Percentiles rank a stretch among this genome's conserved stretches.
phyloP scores from a whole-genome alignment of 2,113 vertebrate genomes.

The Urocynchramus pylzowi region DNA sequence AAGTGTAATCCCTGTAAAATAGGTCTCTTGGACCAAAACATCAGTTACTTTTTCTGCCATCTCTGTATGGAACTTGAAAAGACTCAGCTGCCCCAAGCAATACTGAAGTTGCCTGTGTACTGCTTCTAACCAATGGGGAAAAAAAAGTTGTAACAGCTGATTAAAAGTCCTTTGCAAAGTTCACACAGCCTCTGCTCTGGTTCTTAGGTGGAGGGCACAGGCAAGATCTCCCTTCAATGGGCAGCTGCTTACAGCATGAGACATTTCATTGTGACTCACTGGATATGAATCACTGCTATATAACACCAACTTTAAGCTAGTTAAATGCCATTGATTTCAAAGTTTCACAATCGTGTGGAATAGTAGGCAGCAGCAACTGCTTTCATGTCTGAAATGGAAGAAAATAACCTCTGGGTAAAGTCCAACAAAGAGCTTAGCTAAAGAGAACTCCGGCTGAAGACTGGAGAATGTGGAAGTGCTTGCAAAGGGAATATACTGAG shows the following conservation, averaged over 20 bases:
- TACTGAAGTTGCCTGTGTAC: not conserved
- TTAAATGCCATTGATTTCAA: conserved; percentile 14
- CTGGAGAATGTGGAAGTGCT: not conserved
- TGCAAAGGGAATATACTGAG: not conserved
- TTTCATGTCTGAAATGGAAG: not conserved
- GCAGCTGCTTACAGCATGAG: not conserved
- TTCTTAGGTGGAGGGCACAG: not conserved
- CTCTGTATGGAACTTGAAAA: not conserved
- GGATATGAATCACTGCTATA: conserved; percentile 3
- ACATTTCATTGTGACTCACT: conserved; percentile 41
- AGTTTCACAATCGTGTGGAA: not conserved
- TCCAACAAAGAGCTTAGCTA: not conserved
- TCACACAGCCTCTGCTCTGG: not conserved
- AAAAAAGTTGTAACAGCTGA: not conserved
- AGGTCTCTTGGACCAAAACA: not conserved
- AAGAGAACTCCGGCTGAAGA: not conserved
- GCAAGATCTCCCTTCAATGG: not conserved
- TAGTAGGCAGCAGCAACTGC: not conserved
- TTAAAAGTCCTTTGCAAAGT: conserved; percentile 14
- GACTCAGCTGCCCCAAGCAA: not conserved
- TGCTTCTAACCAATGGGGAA: not conserved
- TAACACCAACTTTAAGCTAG: not conserved
- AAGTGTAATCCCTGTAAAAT: not conserved
- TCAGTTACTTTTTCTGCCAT: not conserved
- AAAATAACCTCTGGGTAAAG: not conserved